Evolutionary conservation across 2,113 vertebrate species (phyloP), one percentile per base, ranked within the genome.

Genomic region (Strigops habroptila): DNA sequence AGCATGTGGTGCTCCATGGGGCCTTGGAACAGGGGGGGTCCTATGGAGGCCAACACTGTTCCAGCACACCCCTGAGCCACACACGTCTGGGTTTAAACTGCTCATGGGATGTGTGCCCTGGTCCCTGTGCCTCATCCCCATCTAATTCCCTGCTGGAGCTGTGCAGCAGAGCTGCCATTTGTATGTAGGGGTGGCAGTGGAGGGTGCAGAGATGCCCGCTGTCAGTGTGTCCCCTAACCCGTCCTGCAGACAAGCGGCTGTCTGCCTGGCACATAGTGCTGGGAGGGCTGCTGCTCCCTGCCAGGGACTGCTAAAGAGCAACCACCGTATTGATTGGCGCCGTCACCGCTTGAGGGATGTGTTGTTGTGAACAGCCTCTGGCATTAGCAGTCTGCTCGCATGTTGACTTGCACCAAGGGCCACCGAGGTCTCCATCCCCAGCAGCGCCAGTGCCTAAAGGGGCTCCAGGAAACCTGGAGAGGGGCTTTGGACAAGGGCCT

Each of bases 1-100:
- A 41, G 22, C 33, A 41, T 1, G 0, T 6, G 33, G 9, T 37
- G 19, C 25, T 9, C 41, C 0, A 2, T 25, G 46, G 19, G 16
- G 8, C 19, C 53, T 16, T 0, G 1, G 43, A 13, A 13, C 8
- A 6, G 8, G 22, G n/a, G n/a, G 12, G 9, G 0, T 5, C 35
- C 53, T 43, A 37, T 24, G 62, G 16, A n/a, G 43, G 22, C 18
- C 63, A 33, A 0, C 1, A 1, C 3, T 33, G 18, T 39, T 60
- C 35, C 30, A 9, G 8, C 64, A 37, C 16, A 7, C 4, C 27
- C 24, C 41, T 2, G 3, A 27, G 37, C 17, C 4, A 0, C 51
- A 17, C 13, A 3, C 0, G 0, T 7, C 22, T 23, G 44, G 25
- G 31, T n/a, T 18, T 31, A 16, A 64, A 39, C 51, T 52, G 24